Conservation (phyloP, 2,113 vertebrate genomes). For the Clarias batrachus region DNA sequence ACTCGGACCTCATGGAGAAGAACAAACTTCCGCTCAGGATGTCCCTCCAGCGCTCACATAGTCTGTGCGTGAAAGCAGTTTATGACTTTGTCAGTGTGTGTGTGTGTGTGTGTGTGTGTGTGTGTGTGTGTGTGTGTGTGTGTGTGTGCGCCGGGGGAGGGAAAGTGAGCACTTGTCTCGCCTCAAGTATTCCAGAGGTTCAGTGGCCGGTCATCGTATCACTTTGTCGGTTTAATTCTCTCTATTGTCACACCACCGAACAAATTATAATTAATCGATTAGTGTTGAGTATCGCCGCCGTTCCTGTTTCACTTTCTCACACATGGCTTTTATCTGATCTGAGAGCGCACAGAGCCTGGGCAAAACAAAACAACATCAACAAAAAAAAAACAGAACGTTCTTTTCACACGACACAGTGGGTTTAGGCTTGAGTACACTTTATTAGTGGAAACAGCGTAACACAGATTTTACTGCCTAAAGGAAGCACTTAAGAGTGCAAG, state of each 20-base stretch:
- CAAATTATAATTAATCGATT: conserved; percentile 34
- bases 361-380: too few relatives aligned
- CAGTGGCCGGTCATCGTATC: conserved; percentile 34
- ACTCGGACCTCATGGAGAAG: conserved; percentile 34
- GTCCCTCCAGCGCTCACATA: conserved; percentile 39
- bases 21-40: conserved; percentile 42
- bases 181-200: conserved; percentile 37
- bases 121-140: conserved; percentile 18
- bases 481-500: conserved; percentile 34
- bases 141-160: conserved; percentile 9
- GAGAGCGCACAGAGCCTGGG: not conserved
- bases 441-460: conserved; percentile 31
- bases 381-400: conserved; percentile 11
- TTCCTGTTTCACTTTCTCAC: conserved; percentile 13
- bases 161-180: not conserved
- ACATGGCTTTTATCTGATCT: conserved; percentile 39
- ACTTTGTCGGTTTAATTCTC: conserved; percentile 34
- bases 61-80: conserved; percentile 10
- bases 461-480: conserved; percentile 28
- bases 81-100: not conserved
- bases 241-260: conserved; percentile 30
- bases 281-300: conserved; percentile 21
- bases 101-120: conserved; percentile 10
- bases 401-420: conserved; percentile 9
- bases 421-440: conserved; percentile 29